A percentile compares a stretch with the other conserved stretches of the same genome.
phyloP scores from a whole-genome alignment of 1,140 invertebrate species.

The Hormaphis cornu region DNA sequence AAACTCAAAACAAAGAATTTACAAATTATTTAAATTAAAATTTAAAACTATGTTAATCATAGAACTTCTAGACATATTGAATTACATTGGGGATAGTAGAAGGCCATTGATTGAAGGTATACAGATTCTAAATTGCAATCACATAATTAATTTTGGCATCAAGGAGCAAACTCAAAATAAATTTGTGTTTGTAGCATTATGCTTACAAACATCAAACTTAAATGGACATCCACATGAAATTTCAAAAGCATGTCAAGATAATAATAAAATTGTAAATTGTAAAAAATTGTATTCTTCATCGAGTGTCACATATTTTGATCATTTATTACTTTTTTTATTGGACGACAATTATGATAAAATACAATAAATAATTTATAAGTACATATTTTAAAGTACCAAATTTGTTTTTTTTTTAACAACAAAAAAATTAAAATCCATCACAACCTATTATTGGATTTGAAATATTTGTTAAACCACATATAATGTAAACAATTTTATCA shows the following conservation, averaged over 20 bases:
- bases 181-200: not conserved
- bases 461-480: constrained; percentile 14
- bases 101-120: not conserved
- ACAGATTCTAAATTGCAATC: not conserved
- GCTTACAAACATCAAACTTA: not conserved
- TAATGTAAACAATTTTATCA: constrained; percentile 1
- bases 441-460: constrained; percentile 15
- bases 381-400: too few relatives aligned
- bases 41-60: too few relatives aligned
- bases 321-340: too few relatives aligned
- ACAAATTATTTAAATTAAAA: too few relatives aligned
- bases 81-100: not conserved
- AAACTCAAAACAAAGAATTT: too few relatives aligned
- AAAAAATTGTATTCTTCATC: too few relatives aligned
- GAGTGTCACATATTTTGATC: too few relatives aligned
- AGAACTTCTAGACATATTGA: not conserved
- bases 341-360: too few relatives aligned
- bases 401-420: too few relatives aligned
- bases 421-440: too few relatives aligned
- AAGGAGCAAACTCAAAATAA: not conserved
- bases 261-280: not conserved
- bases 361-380: too few relatives aligned
- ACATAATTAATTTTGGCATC: not conserved
- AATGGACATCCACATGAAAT: not conserved
- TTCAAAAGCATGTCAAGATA: not conserved